Evolutionary conservation across 2,797 vertebrate genomes (phyloP), one percentile per base, ranked within the genome.

Genomic region (Muscicapa striata): DNA sequence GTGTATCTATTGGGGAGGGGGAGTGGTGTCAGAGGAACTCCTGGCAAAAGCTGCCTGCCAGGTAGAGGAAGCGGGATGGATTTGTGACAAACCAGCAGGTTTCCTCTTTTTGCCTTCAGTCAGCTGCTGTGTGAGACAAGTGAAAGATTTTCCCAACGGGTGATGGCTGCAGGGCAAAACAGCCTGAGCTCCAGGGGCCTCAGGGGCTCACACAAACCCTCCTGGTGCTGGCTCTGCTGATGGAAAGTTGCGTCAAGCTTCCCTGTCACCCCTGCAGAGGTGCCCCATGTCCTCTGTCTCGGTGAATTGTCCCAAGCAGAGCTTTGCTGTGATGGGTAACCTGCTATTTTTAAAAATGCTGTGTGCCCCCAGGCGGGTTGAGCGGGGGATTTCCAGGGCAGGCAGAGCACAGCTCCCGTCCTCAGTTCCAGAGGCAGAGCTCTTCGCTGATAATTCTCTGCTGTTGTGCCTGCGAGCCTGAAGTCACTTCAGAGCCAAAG

Each of bases 261-360:
- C 77, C 43, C 75, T 27, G 45, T 91, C 61, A 14, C 76, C 52
- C 72, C 72, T 48, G 62, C 59, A 52, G 76, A 69, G 64, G 38
- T 57, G 43, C 67, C 63, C 72, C 24, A 4, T 34, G 78, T 59
- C 62, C 77, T 75, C 38, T 89, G 63, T 57, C 64, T 59, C 29
- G 1, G 26, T 52, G 68, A 34, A 15, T 20, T 89, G 86, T 68
- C 38, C 51, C 49, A 14, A 17, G 61, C 8, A 8, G 43, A 84
- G 55, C 74, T 75, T 79, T 78, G 69, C 82, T 46, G 82, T 4
- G 46, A 52, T 77, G 74, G 75, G 74, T 91, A 85, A 76, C 49
- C 32, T 64, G 87, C 93, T 94, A 91, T 93, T 88, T 91, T 93
- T 94, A 91, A 80, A 79, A 64, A 30, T 1, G 6, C 66, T 22